Base-by-base conservation (phyloP, 2,113 vertebrate genomes). In the Hepsetus odoe region DNA sequence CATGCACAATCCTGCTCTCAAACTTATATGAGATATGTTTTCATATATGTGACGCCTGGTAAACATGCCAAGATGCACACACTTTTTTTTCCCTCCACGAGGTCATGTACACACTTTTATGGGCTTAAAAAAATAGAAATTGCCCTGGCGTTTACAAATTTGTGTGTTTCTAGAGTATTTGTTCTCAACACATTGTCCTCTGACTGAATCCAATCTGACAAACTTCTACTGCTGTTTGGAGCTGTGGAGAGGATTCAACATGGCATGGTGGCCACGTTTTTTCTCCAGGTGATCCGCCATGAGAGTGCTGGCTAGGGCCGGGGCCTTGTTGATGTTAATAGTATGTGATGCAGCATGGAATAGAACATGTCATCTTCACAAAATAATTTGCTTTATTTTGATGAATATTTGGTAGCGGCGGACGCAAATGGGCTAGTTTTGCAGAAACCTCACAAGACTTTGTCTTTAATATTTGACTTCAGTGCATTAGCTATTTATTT, bases 401-500 rank as follows among this genome's bases (percentile, higher is more conserved):
- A 75, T 80, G 8, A 75, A 78, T 84, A 56, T 77, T 84, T 83
- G 14, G 83, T 71, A 44, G n/a, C 53, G 20, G 30, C 9, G 46
- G 58, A 53, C 58, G 49, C 28, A 62, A 24, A 72, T 67, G 22
- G 58, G 81, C 44, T 13, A 4, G n/a, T 61, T 66, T 75, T 76
- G 59, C 51, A 64, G 38, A 18, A 28, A 40, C 38, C 10, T 53
- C 66, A 32, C 35, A 40, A 68, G 55, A 4, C 10, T 38, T 67
- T 30, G 28, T 61, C 38, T 61, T 84, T 74, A 77, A 85, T 86
- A 79, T 81, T 86, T 83, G 12, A 75, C n/a, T 14, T n/a, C 10
- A 44, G 20, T 55, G 61, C 12, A 58, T 67, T 69, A 64, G n/a
- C 16, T 14, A 16, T 70, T n/a, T n/a, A n/a, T n/a, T n/a, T n/a